Percentiles rank a stretch among this genome's conserved stretches.
Conservation (phyloP, 2,888 invertebrate genomes). For the Eumacrocentrus americanus region DNA sequence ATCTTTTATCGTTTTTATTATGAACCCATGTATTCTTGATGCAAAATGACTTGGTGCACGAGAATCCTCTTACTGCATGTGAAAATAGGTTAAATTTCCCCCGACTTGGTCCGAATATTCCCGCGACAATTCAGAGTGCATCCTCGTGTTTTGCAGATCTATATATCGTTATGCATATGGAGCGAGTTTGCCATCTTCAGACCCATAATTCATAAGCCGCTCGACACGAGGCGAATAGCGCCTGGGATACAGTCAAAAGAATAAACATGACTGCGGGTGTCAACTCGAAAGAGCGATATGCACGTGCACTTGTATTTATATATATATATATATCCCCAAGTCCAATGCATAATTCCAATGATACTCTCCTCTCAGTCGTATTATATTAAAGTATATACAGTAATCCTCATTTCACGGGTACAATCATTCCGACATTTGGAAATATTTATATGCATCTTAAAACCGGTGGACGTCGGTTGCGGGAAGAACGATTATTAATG, state of each 20-base stretch:
- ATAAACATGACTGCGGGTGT: constrained; percentile 18
- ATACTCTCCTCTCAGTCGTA: constrained; percentile 33
- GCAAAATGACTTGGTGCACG: neutral
- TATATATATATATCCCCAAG: too few relatives aligned
- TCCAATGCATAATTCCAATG: constrained; percentile 35
- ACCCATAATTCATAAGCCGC: constrained; percentile 24
- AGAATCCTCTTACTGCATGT: constrained; percentile 1
- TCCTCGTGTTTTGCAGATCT: constrained; percentile 23
- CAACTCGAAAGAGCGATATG: constrained; percentile 4
- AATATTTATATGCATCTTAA: constrained; percentile 41
- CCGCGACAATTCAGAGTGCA: constrained; percentile 22
- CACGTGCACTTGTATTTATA: neutral
- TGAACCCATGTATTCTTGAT: neutral
- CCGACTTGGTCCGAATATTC: neutral
- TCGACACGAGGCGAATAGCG: neutral
- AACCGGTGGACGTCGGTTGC: constrained; percentile 39
- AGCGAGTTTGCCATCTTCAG: constrained; percentile 8
- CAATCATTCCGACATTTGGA: constrained; percentile 23
- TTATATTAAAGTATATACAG: too few relatives aligned
- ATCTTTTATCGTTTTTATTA: neutral
- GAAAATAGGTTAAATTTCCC: constrained; percentile 17
- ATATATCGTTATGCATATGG: constrained; percentile 19
- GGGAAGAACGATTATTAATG: constrained; percentile 27
- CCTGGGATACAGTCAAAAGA: constrained; percentile 10
- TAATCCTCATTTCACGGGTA: constrained; percentile 42